Evolutionary conservation across 2,113 vertebrate genomes (phyloP).

Genomic region (Riparia riparia): DNA sequence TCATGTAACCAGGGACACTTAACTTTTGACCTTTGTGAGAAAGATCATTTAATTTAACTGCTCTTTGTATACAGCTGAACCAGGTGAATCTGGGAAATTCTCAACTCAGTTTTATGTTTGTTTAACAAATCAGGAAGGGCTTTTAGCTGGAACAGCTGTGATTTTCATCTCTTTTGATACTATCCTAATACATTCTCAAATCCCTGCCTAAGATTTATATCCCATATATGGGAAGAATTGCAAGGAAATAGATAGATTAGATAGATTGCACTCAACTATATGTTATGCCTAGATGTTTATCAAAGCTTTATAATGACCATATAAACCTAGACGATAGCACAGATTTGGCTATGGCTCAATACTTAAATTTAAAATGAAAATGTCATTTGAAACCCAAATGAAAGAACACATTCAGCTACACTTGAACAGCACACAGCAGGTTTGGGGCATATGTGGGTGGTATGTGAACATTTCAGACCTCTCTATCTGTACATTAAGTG

Average conservation of each 20-base stretch:
- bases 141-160: conserved; percentile 71
- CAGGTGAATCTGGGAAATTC: conserved; percentile 71
- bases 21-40: conserved; percentile 76
- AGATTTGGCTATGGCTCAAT: conserved; percentile 27
- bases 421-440: background rate
- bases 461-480: background rate
- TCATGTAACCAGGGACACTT: conserved; percentile 70
- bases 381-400: conserved; percentile 25
- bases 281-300: conserved; percentile 55
- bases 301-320: conserved; percentile 50
- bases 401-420: background rate
- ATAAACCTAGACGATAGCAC: conserved; percentile 52
- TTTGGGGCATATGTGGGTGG: background rate
- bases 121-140: conserved; percentile 71
- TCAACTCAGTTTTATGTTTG: conserved; percentile 59
- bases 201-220: conserved; percentile 68
- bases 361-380: conserved; percentile 37
- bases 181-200: conserved; percentile 73
- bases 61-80: conserved; percentile 64
- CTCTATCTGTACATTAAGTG: background rate
- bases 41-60: conserved; percentile 75
- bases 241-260: conserved; percentile 67
- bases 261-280: conserved; percentile 15
- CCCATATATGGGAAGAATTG: conserved; percentile 55
- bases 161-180: conserved; percentile 72